Percentiles rank a stretch among this genome's conserved stretches.
These are phyloP conservation scores for Willowsia nigromaculata DNA, from an alignment of 2,888 invertebrate genomes.

Conservation along the genomic window DNA sequence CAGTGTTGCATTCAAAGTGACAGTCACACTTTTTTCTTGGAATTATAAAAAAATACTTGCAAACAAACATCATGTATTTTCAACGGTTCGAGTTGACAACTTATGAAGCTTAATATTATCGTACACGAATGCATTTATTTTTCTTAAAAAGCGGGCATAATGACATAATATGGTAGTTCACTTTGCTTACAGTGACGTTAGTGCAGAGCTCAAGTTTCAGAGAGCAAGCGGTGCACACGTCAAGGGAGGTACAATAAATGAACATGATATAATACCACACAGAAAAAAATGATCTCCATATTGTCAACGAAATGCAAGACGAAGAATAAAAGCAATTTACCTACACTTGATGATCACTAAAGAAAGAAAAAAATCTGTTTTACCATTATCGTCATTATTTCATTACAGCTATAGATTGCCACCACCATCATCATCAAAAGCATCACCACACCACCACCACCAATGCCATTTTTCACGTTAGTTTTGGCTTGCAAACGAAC, in stretches of 20 bases:
- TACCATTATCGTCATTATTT: constrained; percentile 21
- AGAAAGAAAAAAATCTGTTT: constrained; percentile 22
- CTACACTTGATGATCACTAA: background rate
- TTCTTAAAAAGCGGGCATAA: constrained; percentile 22
- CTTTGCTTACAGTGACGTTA: constrained; percentile 4
- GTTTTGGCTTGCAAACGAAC: constrained; percentile 32
- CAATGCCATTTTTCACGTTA: constrained; percentile 40
- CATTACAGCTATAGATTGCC: constrained; percentile 39
- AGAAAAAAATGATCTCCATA: background rate
- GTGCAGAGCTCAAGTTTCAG: constrained; percentile 1
- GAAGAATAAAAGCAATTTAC: constrained; percentile 7
- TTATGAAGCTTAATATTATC: background rate
- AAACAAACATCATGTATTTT: background rate
- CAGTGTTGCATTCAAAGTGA: background rate
- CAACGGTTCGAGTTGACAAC: background rate
- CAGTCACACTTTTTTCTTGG: constrained; percentile 40
- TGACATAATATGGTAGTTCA: constrained; percentile 7
- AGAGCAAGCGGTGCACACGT: constrained; percentile 52
- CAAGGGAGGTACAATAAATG: constrained; percentile 39
- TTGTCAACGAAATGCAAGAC: background rate
- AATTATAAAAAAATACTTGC: background rate
- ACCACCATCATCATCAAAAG: too few relatives aligned
- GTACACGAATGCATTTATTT: constrained; percentile 7
- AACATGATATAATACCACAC: background rate
- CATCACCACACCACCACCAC: constrained; percentile 2